phyloP scores from a whole-genome alignment of 1,140 invertebrate genomes.

The Pissodes strobi region DNA sequence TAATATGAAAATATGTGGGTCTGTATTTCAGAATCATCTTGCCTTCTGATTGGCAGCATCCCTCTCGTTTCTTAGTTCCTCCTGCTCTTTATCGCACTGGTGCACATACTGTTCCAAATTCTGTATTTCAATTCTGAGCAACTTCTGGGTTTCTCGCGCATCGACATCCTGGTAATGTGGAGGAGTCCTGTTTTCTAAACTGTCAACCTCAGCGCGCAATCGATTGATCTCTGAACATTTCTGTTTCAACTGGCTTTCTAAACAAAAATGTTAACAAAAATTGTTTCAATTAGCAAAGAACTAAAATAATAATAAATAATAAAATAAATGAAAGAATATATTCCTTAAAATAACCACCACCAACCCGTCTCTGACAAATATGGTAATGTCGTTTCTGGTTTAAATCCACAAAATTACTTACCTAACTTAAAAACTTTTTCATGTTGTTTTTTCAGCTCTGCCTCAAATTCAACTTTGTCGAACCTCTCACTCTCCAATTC shows the following conservation, averaged over 20 bases:
- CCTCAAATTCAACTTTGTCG: constrained; percentile 47
- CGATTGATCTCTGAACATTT: constrained; percentile 41
- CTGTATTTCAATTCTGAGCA: constrained; percentile 41
- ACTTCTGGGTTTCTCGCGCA: constrained; percentile 33
- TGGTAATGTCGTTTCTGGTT: background rate
- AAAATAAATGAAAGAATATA: background rate
- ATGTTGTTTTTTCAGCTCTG: constrained; percentile 43
- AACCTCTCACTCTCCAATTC: constrained; percentile 47
- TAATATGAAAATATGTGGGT: background rate
- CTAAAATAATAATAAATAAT: constrained; percentile 10
- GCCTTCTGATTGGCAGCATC: constrained; percentile 37
- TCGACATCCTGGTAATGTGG: constrained; percentile 39
- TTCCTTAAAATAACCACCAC: background rate
- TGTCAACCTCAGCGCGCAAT: constrained; percentile 40
- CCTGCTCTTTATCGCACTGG: constrained; percentile 44
- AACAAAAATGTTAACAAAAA: too few relatives aligned
- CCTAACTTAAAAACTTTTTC: constrained; percentile 45
- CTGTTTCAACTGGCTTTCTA: constrained; percentile 40
- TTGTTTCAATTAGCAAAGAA: too few relatives aligned
- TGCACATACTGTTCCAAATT: constrained; percentile 47
- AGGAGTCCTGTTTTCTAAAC: constrained; percentile 38
- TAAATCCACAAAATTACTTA: constrained; percentile 32
- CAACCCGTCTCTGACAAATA: background rate
- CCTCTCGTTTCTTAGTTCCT: constrained; percentile 42
- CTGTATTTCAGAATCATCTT: background rate